These are phyloP conservation scores for Onychostoma macrolepis DNA, from an alignment of 2,113 vertebrate species.

Conservation along the genomic window DNA sequence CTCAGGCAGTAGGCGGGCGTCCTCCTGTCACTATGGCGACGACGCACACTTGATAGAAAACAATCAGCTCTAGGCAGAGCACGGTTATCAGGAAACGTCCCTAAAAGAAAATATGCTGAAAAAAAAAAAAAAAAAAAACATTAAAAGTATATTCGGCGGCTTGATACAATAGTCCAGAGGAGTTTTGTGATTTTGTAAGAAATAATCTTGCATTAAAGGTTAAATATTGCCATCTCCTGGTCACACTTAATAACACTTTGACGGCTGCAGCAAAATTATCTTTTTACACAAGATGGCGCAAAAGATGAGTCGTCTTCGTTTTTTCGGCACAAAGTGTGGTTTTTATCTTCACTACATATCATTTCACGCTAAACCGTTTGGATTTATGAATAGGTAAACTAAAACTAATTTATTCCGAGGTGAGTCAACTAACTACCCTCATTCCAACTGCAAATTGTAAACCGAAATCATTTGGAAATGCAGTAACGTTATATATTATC, in stretches of 20 bases:
- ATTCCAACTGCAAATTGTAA: neutral
- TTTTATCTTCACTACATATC: neutral
- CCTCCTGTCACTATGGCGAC: slow-evolving; percentile 29
- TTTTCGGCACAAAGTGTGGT: neutral
- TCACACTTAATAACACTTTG: neutral
- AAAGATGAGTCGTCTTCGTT: neutral
- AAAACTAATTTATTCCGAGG: neutral
- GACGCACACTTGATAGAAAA: neutral
- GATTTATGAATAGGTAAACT: neutral
- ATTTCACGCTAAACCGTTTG: neutral
- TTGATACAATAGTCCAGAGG: neutral
- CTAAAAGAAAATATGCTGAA: neutral
- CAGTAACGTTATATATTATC: neutral
- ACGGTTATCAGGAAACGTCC: too few species aligned
- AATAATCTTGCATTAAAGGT: neutral
- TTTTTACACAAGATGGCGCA: slow-evolving; percentile 24
- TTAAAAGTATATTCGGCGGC: neutral
- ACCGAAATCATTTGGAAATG: neutral
- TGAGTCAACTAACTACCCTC: neutral
- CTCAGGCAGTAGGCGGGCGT: neutral
- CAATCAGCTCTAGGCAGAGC: neutral
- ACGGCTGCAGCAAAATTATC: neutral
- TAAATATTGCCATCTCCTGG: neutral
- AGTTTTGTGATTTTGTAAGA: neutral
- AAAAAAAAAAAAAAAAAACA: neutral